Evolutionary conservation across 1,140 invertebrate species (phyloP).

Genomic region (Stegodyphus mimosarum): DNA sequence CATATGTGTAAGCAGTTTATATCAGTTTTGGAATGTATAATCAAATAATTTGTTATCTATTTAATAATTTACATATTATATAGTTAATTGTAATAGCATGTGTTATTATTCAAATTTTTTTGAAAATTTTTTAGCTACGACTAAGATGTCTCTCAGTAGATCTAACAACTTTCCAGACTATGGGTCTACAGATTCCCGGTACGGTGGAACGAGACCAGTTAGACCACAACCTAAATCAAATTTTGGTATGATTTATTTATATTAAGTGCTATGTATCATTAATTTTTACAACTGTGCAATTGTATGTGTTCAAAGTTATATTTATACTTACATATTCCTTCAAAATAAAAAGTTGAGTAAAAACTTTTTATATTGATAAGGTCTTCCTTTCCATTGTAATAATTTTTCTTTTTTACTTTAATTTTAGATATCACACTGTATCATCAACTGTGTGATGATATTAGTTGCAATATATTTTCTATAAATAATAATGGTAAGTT

Average conservation of each 20-base stretch:
- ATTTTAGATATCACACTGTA: constrained; percentile 36
- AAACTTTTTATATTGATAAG: background rate
- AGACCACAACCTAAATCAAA: constrained; percentile 10
- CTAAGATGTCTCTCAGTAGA: constrained; percentile 34
- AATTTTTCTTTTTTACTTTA: background rate
- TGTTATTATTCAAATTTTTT: no score
- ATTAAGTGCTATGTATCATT: background rate
- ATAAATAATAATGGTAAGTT: constrained; percentile 77
- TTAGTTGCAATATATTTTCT: constrained; percentile 82
- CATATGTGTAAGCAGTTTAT: no score
- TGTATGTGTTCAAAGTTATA: background rate
- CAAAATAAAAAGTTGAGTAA: background rate
- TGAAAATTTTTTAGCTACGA: no score
- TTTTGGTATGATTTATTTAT: constrained; percentile 21
- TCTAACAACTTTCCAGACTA: constrained; percentile 46
- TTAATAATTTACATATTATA: no score
- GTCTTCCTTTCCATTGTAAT: background rate
- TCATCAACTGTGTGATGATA: constrained; percentile 67
- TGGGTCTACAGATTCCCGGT: constrained; percentile 31
- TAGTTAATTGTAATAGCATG: no score
- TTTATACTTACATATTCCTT: background rate
- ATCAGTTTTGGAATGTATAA: no score
- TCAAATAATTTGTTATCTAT: no score
- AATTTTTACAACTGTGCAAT: background rate
- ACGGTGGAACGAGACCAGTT: constrained; percentile 8